These are phyloP conservation scores for Danio choprae DNA, from an alignment of 2,797 vertebrate genomes.

Conservation along the genomic window DNA sequence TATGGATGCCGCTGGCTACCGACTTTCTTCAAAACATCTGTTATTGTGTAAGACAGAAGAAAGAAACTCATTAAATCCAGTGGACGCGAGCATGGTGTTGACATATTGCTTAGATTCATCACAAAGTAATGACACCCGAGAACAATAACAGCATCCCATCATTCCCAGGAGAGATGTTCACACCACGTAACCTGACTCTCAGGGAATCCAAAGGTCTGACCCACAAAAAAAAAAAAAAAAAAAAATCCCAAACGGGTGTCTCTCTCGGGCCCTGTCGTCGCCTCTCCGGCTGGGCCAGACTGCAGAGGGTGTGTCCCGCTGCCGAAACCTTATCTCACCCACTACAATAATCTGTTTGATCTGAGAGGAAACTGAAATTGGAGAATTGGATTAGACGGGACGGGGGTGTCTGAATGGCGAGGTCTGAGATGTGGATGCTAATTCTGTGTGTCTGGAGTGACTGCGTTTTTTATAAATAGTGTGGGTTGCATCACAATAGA, in stretches of 20 bases:
- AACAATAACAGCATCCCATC: slow-evolving; percentile 35
- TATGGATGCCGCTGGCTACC: too few species aligned
- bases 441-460: slow-evolving; percentile 30
- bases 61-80: background rate
- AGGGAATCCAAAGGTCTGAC: slow-evolving; percentile 54
- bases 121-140: slow-evolving; percentile 26
- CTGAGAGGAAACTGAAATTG: slow-evolving; percentile 62
- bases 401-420: slow-evolving; percentile 31
- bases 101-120: slow-evolving; percentile 14
- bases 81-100: background rate
- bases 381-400: slow-evolving; percentile 54
- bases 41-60: too few species aligned
- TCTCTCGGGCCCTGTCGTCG: slow-evolving; percentile 28
- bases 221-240: slow-evolving; percentile 31
- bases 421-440: slow-evolving; percentile 37
- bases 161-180: slow-evolving; percentile 39
- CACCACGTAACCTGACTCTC: slow-evolving; percentile 48
- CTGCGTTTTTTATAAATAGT: background rate
- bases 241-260: slow-evolving; percentile 29
- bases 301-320: slow-evolving; percentile 59
- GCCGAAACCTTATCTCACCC: slow-evolving; percentile 61
- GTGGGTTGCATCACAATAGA: background rate
- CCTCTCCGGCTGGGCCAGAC: slow-evolving; percentile 37
- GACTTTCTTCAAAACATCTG: too few species aligned
- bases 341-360: slow-evolving; percentile 64